These are phyloP conservation scores for Aegithalos caudatus DNA, from an alignment of 2,113 vertebrate genomes.

Conservation along the genomic window DNA sequence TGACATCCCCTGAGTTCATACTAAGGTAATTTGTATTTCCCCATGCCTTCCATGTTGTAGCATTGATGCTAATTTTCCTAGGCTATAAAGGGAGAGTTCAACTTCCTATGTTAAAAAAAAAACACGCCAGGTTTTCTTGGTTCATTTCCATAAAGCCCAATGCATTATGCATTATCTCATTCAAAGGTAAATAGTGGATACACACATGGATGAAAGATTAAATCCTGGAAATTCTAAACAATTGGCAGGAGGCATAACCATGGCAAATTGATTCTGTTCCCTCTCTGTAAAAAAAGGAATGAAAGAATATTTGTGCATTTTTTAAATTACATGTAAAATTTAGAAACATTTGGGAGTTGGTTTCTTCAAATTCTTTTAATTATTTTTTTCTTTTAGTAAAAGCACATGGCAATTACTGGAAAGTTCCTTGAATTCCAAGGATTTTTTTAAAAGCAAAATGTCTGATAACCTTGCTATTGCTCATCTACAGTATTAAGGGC, in stretches of 20 bases:
- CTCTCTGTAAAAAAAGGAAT: constrained; percentile 68
- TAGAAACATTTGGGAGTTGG: neutral
- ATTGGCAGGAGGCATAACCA: constrained; percentile 74
- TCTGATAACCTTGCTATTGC: neutral
- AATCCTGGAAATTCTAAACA: constrained; percentile 74
- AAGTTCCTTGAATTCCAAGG: neutral
- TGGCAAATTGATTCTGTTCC: constrained; percentile 75
- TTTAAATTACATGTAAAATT: constrained; percentile 61
- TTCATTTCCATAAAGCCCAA: constrained; percentile 66
- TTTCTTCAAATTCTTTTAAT: neutral
- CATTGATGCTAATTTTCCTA: neutral
- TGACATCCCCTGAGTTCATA: neutral
- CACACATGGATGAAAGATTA: constrained; percentile 75
- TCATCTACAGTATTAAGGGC: neutral
- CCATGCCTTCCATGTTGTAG: neutral
- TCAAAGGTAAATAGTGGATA: constrained; percentile 73
- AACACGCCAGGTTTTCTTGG: constrained; percentile 46
- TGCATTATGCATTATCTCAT: constrained; percentile 75
- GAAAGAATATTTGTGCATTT: constrained; percentile 66
- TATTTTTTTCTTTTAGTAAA: neutral
- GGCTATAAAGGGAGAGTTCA: neutral
- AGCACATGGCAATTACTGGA: neutral
- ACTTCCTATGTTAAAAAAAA: constrained; percentile 1
- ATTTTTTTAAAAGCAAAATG: constrained; percentile 5
- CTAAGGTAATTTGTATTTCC: neutral